These are phyloP conservation scores for Bucco capensis DNA, from an alignment of 2,113 vertebrate species.

Conservation along the genomic window DNA sequence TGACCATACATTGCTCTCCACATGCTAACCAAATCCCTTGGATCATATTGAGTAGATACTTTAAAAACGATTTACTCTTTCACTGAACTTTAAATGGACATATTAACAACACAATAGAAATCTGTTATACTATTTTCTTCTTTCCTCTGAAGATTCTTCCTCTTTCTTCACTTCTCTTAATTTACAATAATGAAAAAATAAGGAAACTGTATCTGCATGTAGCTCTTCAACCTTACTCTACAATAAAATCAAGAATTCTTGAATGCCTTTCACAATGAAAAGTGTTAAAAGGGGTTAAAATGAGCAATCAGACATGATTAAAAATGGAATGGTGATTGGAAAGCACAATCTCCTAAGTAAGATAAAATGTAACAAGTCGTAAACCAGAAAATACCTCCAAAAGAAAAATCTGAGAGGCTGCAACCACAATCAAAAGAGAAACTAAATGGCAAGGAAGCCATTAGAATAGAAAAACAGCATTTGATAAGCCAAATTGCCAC, in stretches of 20 bases:
- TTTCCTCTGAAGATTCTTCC: background rate
- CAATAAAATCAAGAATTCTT: slow-evolving; percentile 14
- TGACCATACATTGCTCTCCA: background rate
- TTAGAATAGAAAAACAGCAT: background rate
- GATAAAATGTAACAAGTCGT: background rate
- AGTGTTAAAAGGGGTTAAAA: slow-evolving; percentile 4
- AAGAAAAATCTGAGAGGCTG: background rate
- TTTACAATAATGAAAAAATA: background rate
- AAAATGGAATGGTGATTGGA: background rate
- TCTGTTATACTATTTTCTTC: background rate
- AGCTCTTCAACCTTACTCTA: background rate
- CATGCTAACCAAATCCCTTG: background rate
- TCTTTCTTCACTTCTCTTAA: background rate
- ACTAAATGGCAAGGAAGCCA: background rate
- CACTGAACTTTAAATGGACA: background rate
- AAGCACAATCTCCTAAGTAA: background rate
- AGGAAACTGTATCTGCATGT: background rate
- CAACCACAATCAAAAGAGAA: background rate
- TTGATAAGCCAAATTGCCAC: background rate
- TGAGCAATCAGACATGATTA: slow-evolving; percentile 7
- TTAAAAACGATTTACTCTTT: background rate
- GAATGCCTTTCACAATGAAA: background rate
- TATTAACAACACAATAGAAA: background rate
- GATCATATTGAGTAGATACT: background rate
- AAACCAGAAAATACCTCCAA: slow-evolving; percentile 4